Evolutionary conservation across 2,113 vertebrate genomes (phyloP), one percentile per base, ranked within the genome.

Genomic region (Platichthys flesus): DNA sequence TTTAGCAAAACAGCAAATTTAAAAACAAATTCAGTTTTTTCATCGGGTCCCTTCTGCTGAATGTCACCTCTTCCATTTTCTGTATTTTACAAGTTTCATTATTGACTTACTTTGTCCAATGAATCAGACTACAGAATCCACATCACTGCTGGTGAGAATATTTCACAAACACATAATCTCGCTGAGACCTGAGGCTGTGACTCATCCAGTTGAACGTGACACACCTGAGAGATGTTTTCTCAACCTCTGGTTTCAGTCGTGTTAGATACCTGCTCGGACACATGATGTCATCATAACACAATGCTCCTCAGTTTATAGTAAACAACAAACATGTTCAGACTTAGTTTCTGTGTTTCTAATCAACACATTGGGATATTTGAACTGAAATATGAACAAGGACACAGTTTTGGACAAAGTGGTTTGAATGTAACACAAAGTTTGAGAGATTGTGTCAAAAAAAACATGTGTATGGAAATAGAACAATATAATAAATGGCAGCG

Each of bases 221-320:
- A 18, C 9, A 51, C 9, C 31, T 56, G 55, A 58, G 20, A 54
- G 42, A 69, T 21, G 2, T 62, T 83, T 86, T 76, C 54, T 35
- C 20, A 15, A 12, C 28, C 63, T 57, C 42, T 20, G 58, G 89
- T 91, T 88, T 89, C 90, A 77, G 82, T 78, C 59, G n/a, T 20
- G 12, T 28, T 47, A 62, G 28, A 57, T 8, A 71, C 84, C 56
- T 51, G 79, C 26, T 15, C 0, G 1, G 2, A 16, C 52, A 63
- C 26, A 61, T 79, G 63, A 83, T 40, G 73, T 85, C 77, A 83
- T 73, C 54, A 1, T 7, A 51, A 68, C 31, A 9, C 55, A 8
- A 13, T 51, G 24, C 42, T 28, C 63, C 55, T 31, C 47, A 18
- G 12, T 26, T 70, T 62, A 15, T 15, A 10, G 35, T n/a, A 73